Conservation (phyloP, 2,797 vertebrate species). For the Cottoperca gobio region DNA sequence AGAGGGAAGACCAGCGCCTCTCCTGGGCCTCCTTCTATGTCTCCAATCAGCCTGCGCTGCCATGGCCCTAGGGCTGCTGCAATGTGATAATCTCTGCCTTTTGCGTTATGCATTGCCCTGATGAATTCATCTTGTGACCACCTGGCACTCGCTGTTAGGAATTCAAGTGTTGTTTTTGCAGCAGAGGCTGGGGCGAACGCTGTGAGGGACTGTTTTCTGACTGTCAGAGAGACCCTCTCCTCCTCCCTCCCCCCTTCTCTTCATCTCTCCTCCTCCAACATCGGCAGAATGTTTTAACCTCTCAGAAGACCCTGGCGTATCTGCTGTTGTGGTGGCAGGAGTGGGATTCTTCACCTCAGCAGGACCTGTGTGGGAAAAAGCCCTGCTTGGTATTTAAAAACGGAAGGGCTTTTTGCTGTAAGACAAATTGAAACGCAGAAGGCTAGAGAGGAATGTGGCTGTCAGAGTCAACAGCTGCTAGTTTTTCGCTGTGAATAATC, state of each 20-base stretch:
- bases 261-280: conserved; percentile 80
- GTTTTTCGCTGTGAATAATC: conserved; percentile 83
- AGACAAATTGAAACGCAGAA: conserved; percentile 85
- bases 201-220: conserved; percentile 83
- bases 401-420: conserved; percentile 82
- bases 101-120: conserved; percentile 83
- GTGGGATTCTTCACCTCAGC: conserved; percentile 81
- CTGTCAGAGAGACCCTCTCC: conserved; percentile 77
- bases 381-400: conserved; percentile 83
- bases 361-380: conserved; percentile 84
- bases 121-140: conserved; percentile 85
- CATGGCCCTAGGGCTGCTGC: conserved; percentile 78
- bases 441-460: conserved; percentile 81
- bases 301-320: conserved; percentile 77
- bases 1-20: conserved; percentile 80
- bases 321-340: conserved; percentile 81
- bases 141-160: conserved; percentile 82
- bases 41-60: conserved; percentile 81
- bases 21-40: conserved; percentile 78
- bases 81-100: conserved; percentile 82
- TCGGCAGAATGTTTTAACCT: conserved; percentile 84
- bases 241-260: conserved; percentile 64
- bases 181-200: conserved; percentile 75
- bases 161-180: conserved; percentile 78
- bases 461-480: conserved; percentile 81